phyloP scores from a whole-genome alignment of 1,140 invertebrate species.

The Neelides sp. region DNA sequence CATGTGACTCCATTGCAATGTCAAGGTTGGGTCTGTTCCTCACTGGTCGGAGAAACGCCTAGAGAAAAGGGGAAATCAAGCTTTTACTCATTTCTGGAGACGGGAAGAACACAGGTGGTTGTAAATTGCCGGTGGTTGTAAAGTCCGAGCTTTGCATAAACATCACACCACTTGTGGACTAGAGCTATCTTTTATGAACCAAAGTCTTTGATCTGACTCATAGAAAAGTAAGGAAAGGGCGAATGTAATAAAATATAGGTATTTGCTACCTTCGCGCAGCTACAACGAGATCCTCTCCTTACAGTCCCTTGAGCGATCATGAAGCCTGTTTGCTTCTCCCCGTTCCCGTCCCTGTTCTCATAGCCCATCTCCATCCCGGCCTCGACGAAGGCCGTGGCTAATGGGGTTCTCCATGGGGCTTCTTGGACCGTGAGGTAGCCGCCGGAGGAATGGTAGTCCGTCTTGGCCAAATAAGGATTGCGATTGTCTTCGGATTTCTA shows the following conservation, averaged over 20 bases:
- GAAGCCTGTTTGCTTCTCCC: slow-evolving; percentile 66
- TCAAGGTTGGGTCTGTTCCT: slow-evolving; percentile 44
- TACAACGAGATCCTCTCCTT: slow-evolving; percentile 67
- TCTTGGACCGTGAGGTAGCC: slow-evolving; percentile 71
- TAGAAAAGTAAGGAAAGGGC: too few relatives aligned
- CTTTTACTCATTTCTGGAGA: too few relatives aligned
- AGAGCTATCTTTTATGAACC: too few relatives aligned
- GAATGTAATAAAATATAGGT: background rate
- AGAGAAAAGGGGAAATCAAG: background rate
- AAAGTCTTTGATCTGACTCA: too few relatives aligned
- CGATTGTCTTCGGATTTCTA: slow-evolving; percentile 78
- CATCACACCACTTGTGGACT: too few relatives aligned
- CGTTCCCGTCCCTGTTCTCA: slow-evolving; percentile 72
- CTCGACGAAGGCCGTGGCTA: slow-evolving; percentile 68
- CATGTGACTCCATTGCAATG: slow-evolving; percentile 38
- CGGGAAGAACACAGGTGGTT: too few relatives aligned
- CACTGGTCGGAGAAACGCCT: slow-evolving; percentile 44
- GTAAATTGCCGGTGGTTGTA: too few relatives aligned
- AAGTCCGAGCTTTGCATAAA: too few relatives aligned
- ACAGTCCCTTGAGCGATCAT: slow-evolving; percentile 85
- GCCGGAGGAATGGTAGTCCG: slow-evolving; percentile 56
- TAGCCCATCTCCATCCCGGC: slow-evolving; percentile 77
- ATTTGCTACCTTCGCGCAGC: slow-evolving; percentile 61
- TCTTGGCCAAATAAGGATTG: slow-evolving; percentile 61
- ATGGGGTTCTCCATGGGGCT: slow-evolving; percentile 64